Evolutionary conservation across 1,140 invertebrate genomes (phyloP), one percentile per base, ranked within the genome.

Genomic region (Charaxes varanes): DNA sequence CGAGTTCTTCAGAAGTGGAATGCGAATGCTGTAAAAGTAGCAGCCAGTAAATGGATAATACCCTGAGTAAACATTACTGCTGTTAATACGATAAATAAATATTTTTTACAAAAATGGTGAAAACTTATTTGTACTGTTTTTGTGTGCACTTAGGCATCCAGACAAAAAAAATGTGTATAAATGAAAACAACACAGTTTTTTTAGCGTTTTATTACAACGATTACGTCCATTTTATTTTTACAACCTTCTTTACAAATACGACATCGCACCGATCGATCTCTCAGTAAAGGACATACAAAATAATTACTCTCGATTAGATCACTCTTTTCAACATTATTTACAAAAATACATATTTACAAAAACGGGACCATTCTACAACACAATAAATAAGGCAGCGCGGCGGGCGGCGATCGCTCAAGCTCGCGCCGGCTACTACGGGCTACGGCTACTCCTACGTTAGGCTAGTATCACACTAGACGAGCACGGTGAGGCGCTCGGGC

Each of bases 271-370:
- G 15, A 38, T 52, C 51, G 54, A 57, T 53, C 54, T 58, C 33
- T 59, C 53, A 53, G 59, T 56, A n/a, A n/a, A 52, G 45, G 57
- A 56, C 54, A 48, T 66, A 57, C 56, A 61, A 55, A 58, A 57
- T 40, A 38, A 22, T 44, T 30, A 40, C 18, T 33, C 24, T 28
- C 28, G 26, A 34, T 33, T 40, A 31, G 12, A 44, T 41, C 41
- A 44, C 41, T 51, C 59, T 56, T 48, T 56, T 57, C 53, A 62
- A 66, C 67, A 60, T 58, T 77, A 73, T 77, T 72, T 73, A 77
- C 69, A 77, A 67, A 60, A 66, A 69, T 71, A 72, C 70, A 78
- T 78, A 78, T 74, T 62, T 78, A 78, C 73, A 78, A 37, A n/a
- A 63, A 45, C 43, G 43, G 37, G 50, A 44, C 38, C 43, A 51